A percentile compares a stretch with the other conserved stretches of the same genome.
phyloP scores from a whole-genome alignment of 2,888 invertebrate species.

The Gastrophysa polygoni region DNA sequence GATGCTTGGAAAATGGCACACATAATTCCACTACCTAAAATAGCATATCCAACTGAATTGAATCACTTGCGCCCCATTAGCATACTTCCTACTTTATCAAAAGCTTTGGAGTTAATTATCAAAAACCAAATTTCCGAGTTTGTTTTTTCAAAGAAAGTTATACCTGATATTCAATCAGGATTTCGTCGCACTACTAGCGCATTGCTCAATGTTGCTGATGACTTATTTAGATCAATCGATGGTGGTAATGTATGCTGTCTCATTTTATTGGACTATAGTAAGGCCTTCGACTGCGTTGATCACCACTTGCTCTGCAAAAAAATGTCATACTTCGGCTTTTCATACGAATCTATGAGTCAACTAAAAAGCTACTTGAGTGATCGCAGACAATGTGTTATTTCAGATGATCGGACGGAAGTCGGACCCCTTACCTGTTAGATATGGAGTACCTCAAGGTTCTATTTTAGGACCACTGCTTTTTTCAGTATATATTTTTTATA shows the following conservation, averaged over 20 bases:
- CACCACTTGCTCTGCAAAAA: constrained; percentile 2
- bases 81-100: no score
- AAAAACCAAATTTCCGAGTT: not conserved
- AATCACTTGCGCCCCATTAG: no score
- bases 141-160: not conserved
- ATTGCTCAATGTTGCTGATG: not conserved
- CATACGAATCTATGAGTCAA: not conserved
- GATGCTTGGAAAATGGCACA: not conserved
- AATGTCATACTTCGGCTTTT: not conserved
- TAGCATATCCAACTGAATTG: no score
- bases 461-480: constrained; percentile 4
- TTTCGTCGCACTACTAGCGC: not conserved
- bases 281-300: not conserved
- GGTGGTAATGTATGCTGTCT: not conserved
- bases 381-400: not conserved
- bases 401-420: not conserved
- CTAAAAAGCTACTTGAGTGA: not conserved
- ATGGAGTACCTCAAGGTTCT: constrained; percentile 9
- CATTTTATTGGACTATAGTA: not conserved
- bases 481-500: constrained; percentile 4
- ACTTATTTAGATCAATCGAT: not conserved
- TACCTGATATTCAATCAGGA: not conserved
- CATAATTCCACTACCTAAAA: not conserved
- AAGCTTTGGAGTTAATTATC: not conserved
- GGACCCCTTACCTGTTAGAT: not conserved